Base-by-base conservation (phyloP, 2,888 invertebrate genomes). In the Nomada fucata region DNA sequence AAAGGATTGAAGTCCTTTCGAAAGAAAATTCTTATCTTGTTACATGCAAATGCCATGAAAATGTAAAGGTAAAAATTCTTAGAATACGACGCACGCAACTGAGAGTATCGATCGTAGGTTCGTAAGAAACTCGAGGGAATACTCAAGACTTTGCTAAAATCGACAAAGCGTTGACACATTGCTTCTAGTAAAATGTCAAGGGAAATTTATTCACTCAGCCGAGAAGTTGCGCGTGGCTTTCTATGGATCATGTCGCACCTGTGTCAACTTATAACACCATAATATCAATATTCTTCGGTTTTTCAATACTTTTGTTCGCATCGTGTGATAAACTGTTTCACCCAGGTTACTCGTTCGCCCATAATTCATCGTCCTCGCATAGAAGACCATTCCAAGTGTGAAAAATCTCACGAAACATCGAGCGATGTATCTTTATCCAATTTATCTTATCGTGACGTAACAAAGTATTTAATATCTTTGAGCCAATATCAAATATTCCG, bases 121-220 rank as follows among this genome's bases (percentile, higher is more conserved):
- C 3, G 10, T n/a, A 23, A 69, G 69, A 59, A 18, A 70, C 20
- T 3, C 15, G 64, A 11, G 64, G 23, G 5, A 52, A 71, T 47
- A 50, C 36, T 7, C 23, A 36, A 42, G 42, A 29, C 50, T 47
- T 65, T 11, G 11, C 15, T 59, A 75, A 86, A 86, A 87, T 74
- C 68, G 68, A 70, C 83, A 80, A 85, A 83, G 70, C 80, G 80
- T 84, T 86, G 86, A 83, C 68, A 67, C 63, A 50, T 69, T 47
- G 73, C 53, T 67, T 55, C 63, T 72, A 77, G 71, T 76, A 71
- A 77, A 71, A 60, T 84, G 79, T 86, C 88, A 82, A 80, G 73
- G 70, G 75, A 84, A 81, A 71, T 76, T 64, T 59, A 69, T 78
- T 75, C 76, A 44, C 64, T 73, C 76, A 50, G 42, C 44, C 11